Evolutionary conservation across 2,797 vertebrate genomes (phyloP).

Genomic region (Tokudaia muenninki): DNA sequence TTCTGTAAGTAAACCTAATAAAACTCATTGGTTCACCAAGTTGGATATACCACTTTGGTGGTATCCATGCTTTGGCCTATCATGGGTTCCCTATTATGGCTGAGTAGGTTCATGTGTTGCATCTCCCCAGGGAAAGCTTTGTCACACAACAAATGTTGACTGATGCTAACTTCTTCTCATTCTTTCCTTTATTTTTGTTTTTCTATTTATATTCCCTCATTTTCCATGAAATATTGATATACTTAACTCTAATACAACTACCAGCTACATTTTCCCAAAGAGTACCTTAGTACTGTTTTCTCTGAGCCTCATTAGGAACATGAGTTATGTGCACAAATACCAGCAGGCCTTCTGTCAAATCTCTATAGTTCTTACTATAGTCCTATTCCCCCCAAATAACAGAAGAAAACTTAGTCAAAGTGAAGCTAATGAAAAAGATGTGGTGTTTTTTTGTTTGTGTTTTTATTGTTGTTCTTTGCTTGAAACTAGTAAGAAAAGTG

Average conservation of each 20-base stretch:
- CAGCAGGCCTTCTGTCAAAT: neutral
- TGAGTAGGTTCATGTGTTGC: too few relatives aligned
- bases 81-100: too few relatives aligned
- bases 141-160: neutral
- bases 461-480: neutral
- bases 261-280: neutral
- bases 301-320: neutral
- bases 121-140: too few relatives aligned
- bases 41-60: neutral
- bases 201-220: neutral
- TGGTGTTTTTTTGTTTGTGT: neutral
- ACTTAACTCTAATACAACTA: neutral
- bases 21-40: neutral
- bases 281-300: neutral
- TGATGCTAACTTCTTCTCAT: neutral
- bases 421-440: neutral
- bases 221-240: neutral
- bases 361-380: neutral
- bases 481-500: neutral
- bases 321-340: neutral
- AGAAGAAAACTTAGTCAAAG: neutral
- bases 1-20: neutral
- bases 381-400: neutral
- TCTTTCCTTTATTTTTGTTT: neutral
- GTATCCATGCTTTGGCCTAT: too few relatives aligned